Conservation (phyloP, 2,797 vertebrate genomes). For the Oreochromis mossambicus region DNA sequence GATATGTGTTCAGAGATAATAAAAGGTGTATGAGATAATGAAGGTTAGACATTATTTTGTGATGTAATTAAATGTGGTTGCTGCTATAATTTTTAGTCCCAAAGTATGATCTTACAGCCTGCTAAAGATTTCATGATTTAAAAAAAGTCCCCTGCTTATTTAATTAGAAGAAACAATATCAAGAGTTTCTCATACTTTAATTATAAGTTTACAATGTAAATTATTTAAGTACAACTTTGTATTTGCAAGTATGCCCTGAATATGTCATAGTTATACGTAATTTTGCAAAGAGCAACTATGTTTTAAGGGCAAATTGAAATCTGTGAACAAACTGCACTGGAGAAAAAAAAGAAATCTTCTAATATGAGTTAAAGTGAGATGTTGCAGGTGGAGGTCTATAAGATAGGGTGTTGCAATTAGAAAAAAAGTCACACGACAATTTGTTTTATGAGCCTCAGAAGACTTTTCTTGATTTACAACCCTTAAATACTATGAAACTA, state of each 20-base stretch:
- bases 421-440: fast-evolving
- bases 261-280: background rate
- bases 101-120: background rate
- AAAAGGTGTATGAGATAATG: slow-evolving; percentile 38
- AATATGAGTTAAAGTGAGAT: background rate
- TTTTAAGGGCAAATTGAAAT: background rate
- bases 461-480: background rate
- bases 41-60: slow-evolving; percentile 40
- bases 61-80: slow-evolving; percentile 38
- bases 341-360: background rate
- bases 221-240: background rate
- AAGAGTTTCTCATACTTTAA: background rate
- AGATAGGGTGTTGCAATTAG: background rate
- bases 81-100: slow-evolving; percentile 18
- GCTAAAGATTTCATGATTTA: background rate
- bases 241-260: background rate
- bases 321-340: background rate
- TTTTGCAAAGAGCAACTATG: background rate
- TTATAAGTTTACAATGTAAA: background rate
- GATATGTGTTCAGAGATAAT: slow-evolving; percentile 46
- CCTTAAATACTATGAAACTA: background rate
- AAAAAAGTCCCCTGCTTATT: background rate
- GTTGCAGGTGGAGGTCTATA: background rate
- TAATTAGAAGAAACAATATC: background rate
- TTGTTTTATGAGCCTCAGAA: background rate